Evolutionary conservation across 2,888 invertebrate species (phyloP), one percentile per base, ranked within the genome.

Genomic region (Adelognathus sp.): DNA sequence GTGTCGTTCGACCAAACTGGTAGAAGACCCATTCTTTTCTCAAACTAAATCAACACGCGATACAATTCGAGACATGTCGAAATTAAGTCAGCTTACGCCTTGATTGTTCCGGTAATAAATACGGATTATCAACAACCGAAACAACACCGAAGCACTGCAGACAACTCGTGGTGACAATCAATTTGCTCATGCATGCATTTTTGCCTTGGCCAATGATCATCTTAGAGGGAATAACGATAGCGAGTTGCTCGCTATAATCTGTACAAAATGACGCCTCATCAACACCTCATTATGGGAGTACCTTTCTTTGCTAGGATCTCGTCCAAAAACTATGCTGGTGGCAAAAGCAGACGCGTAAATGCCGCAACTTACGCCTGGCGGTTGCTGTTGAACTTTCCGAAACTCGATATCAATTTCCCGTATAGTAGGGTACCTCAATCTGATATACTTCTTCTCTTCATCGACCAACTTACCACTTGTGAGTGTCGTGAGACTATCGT

Each of bases 321-420:
- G 58, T 11, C 73, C 76, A 3, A 75, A 63, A 11, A 71, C 76
- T n/a, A 83, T 18, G n/a, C 77, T 76, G 33, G 73, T 69, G 5
- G 80, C 81, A 41, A 79, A 82, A 24, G 82, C 82, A 11, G 76
- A 75, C 9, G 81, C 76, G 64, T 77, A 80, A 44, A 83, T 58
- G 0, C 81, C 83, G 52, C 82, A 83, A 27, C 61, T 64, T n/a
- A 7, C 14, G 16, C n/a, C 7, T 39, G 76, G 79, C 2, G 72
- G 70, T 69, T 83, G 83, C 5, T 41, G 7, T n/a, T 52, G 41
- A 24, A 71, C 63, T 18, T 33, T 24, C 39, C 50, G 16, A 24
- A 72, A 64, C 24, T 24, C 44, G 0, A 74, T 41, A 9, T 71
- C 14, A 16, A 39, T 7, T 9, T 7, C 14, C 4, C 6, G 5